Conservation (phyloP, 2,113 vertebrate species). For the Danionella cerebrum region DNA sequence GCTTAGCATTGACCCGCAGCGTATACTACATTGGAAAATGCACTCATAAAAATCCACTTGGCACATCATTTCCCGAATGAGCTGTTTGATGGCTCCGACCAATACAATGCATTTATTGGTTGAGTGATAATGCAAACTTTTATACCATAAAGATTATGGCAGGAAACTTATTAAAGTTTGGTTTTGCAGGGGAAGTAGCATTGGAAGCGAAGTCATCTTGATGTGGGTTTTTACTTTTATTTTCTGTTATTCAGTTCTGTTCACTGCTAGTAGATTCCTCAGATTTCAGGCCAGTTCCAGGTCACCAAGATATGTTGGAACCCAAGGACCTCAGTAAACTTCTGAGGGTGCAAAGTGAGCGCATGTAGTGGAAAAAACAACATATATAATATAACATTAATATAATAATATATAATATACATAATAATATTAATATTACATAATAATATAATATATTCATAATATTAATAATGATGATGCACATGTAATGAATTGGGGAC, state of each 20-base stretch:
- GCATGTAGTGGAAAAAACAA: too few relatives aligned
- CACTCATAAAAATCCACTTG: slow-evolving; percentile 43
- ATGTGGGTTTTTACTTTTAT: neutral
- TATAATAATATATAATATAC: too few relatives aligned
- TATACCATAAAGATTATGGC: slow-evolving; percentile 18
- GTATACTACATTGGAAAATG: slow-evolving; percentile 38
- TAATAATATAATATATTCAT: too few relatives aligned
- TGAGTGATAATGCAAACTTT: slow-evolving; percentile 40
- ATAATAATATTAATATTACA: too few relatives aligned
- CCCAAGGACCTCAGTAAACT: too few relatives aligned
- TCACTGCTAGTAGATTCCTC: too few relatives aligned
- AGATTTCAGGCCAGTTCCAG: too few relatives aligned
- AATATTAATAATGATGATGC: too few relatives aligned
- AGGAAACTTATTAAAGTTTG: slow-evolving; percentile 22
- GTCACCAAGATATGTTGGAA: too few relatives aligned
- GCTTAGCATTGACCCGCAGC: slow-evolving; percentile 65
- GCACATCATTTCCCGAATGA: slow-evolving; percentile 40
- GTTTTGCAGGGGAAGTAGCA: neutral
- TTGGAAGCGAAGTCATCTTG: neutral
- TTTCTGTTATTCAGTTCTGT: neutral
- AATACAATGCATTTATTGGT: slow-evolving; percentile 31
- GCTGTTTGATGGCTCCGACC: slow-evolving; percentile 37
- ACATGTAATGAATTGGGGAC: too few relatives aligned
- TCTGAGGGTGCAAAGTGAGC: too few relatives aligned
- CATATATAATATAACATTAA: too few relatives aligned